Percentiles rank a stretch among this genome's conserved stretches.
Evolutionary conservation across 2,113 vertebrate genomes (phyloP).

Genomic region (Myocastor coypus): DNA sequence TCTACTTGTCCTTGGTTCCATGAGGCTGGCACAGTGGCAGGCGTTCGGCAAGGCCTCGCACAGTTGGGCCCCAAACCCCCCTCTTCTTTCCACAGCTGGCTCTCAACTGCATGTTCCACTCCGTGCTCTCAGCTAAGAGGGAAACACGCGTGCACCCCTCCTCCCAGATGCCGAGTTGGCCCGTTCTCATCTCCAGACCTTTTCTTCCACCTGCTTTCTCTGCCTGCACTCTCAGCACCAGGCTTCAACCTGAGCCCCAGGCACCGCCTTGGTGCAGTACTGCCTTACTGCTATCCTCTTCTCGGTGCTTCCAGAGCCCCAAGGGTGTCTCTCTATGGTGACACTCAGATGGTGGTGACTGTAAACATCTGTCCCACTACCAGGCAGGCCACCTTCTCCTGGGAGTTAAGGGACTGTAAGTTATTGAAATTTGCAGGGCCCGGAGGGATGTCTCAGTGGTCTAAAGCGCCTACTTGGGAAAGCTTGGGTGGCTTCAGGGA

Average conservation of each 20-base stretch:
- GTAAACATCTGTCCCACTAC: not conserved
- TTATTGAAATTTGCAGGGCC: not conserved
- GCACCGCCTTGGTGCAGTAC: not conserved
- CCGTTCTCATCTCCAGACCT: not conserved
- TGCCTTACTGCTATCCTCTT: not conserved
- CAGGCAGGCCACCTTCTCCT: not conserved
- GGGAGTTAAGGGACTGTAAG: not conserved
- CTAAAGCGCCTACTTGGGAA: too few relatives aligned
- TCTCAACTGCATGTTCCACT: not conserved
- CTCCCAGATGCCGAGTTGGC: not conserved
- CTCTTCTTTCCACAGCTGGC: not conserved
- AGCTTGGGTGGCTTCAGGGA: too few relatives aligned
- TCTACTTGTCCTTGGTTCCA: not conserved
- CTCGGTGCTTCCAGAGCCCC: not conserved
- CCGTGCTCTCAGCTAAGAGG: not conserved
- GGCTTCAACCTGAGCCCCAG: not conserved
- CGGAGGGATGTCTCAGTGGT: too few relatives aligned
- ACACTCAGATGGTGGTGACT: not conserved
- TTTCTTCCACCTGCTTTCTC: not conserved
- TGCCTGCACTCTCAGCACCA: not conserved
- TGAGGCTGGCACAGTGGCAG: not conserved
- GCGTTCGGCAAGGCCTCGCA: not conserved
- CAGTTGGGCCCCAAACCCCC: not conserved
- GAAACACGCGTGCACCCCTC: not conserved
- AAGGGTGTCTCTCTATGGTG: not conserved